These are phyloP conservation scores for Drosophila mimica DNA, from an alignment of 2,888 invertebrate species.

Conservation along the genomic window DNA sequence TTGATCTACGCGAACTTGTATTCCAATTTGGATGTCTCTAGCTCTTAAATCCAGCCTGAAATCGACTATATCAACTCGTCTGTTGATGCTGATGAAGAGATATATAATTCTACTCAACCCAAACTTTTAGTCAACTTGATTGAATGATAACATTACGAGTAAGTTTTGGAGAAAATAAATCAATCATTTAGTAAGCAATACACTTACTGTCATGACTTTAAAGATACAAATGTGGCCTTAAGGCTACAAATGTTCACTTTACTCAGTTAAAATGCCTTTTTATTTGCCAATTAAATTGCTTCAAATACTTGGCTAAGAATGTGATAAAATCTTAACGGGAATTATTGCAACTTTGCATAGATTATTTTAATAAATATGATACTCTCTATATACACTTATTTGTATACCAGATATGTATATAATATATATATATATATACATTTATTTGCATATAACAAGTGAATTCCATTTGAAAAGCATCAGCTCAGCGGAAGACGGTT, in stretches of 20 bases:
- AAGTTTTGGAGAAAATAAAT: not conserved
- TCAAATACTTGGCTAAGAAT: not conserved
- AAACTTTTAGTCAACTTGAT: not conserved
- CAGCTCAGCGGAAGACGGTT: constrained; percentile 9
- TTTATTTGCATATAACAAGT: constrained; percentile 51
- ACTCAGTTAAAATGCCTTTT: not conserved
- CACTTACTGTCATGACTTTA: not conserved
- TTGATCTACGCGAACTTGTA: not conserved
- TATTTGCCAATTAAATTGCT: not conserved
- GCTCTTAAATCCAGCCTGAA: not conserved
- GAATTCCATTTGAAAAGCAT: constrained; percentile 40
- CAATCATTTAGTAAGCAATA: not conserved
- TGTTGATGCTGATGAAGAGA: not conserved
- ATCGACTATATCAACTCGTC: not conserved
- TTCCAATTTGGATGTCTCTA: not conserved
- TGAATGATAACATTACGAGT: not conserved
- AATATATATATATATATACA: not conserved
- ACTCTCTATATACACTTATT: not conserved
- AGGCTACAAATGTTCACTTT: not conserved
- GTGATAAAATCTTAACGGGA: not conserved
- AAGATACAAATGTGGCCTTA: not conserved
- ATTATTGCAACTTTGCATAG: not conserved
- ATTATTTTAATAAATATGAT: not conserved
- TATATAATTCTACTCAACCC: not conserved
- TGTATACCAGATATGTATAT: not conserved